Evolutionary conservation across 2,113 vertebrate species (phyloP).

Genomic region (Sclerurus mexicanus): DNA sequence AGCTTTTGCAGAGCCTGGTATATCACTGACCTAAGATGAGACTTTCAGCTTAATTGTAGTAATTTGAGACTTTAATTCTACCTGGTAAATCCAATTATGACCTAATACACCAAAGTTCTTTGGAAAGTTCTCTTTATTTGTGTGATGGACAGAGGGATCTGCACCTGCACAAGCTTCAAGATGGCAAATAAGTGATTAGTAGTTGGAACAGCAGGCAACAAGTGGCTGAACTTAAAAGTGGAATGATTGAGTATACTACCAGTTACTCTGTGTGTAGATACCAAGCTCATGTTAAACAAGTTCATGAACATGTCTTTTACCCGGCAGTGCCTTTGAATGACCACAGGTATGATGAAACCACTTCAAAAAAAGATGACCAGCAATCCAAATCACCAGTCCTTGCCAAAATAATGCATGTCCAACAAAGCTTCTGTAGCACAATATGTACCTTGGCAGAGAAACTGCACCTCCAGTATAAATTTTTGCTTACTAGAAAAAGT

Average conservation of each 20-base stretch:
- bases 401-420: fast-evolving
- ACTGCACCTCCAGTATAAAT: not conserved
- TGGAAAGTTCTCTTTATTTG: not conserved
- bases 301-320: not conserved
- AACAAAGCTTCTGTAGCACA: not conserved
- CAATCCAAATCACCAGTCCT: not conserved
- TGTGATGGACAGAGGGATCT: not conserved
- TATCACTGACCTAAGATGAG: not conserved
- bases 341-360: not conserved
- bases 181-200: not conserved
- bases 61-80: not conserved
- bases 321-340: not conserved
- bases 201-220: not conserved
- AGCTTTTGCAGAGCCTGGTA: not conserved
- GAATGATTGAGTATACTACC: not conserved
- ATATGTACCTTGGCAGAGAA: not conserved
- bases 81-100: not conserved
- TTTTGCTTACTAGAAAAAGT: not conserved
- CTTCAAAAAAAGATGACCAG: not conserved
- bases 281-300: not conserved
- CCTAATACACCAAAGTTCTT: not conserved
- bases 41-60: not conserved
- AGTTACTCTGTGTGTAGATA: not conserved
- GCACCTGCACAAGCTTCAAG: not conserved
- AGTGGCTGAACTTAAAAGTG: not conserved